Base-by-base conservation (phyloP, 2,888 invertebrate species). In the Marasmarcha lunaedactyla region DNA sequence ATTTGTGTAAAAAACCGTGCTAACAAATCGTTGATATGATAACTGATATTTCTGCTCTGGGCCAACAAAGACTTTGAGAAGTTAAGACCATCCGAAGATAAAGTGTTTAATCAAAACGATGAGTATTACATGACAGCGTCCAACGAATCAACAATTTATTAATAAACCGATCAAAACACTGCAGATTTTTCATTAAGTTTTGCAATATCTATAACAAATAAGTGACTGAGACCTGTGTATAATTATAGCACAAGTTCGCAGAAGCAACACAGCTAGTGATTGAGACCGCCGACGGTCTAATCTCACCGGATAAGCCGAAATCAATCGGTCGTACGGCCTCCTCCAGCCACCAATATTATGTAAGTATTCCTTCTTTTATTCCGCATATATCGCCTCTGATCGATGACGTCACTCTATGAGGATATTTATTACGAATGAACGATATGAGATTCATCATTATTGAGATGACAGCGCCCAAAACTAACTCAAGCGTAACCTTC, bases 281-380 rank as follows among this genome's bases (percentile, higher is more conserved):
- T 59, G 59, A 49, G 52, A 55, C 56, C 49, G 50, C 55, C 20
- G 20, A 3, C 20, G 58, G 57, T 62, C 64, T 70, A 69, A 72
- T 72, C 66, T 64, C 55, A 43, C 42, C 47, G 64, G 68, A 68
- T 71, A 71, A 70, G 62, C 70, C 69, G 54, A 54, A 66, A 63
- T 64, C 71, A 69, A 71, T 71, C 69, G 62, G 60, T 56, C 58
- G 60, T 51, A 58, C 47, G 42, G 42, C 39, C 45, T 42, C 40
- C 46, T 36, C 39, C 44, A 46, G 52, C 46, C 43, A 4, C 6
- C n/a, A 11, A 30, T 30, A 7, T 11, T 30, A 20, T 30, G 30
- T 30, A 30, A 30, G 30, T 30, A 30, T 30, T 2, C 10, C n/a
- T 30, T 10, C 30, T 25, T 30, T 30, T 30, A 30, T 30, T 30